These are phyloP conservation scores for Pachycephala philippinensis DNA, from an alignment of 2,113 vertebrate species.

Conservation along the genomic window DNA sequence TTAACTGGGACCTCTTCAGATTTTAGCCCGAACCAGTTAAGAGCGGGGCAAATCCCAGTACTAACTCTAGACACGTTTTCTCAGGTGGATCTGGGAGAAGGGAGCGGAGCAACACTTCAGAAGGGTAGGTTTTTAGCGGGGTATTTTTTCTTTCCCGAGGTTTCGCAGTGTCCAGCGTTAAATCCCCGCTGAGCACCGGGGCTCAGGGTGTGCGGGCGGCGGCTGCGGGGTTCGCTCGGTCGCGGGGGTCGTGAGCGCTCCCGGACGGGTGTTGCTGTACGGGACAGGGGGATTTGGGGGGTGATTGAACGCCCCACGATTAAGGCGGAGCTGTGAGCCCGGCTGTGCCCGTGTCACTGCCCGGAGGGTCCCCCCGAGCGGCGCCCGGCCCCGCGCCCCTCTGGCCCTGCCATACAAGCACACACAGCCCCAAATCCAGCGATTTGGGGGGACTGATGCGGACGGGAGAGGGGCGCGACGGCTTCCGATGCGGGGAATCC, in stretches of 20 bases:
- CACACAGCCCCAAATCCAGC: fast-evolving
- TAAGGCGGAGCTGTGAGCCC: not conserved
- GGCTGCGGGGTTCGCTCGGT: not conserved
- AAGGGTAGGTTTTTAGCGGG: constrained; percentile 10
- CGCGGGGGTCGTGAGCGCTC: fast-evolving
- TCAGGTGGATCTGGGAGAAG: not conserved
- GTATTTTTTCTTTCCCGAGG: not conserved
- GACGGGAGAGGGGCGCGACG: fast-evolving
- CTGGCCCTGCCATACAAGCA: not conserved
- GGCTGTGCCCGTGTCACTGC: not conserved
- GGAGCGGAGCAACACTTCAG: not conserved
- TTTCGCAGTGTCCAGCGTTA: not conserved
- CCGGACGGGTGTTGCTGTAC: fast-evolving
- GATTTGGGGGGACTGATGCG: fast-evolving
- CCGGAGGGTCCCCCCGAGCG: fast-evolving
- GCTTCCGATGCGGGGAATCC: not conserved
- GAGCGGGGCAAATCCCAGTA: not conserved
- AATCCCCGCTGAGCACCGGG: not conserved
- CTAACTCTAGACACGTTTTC: not conserved
- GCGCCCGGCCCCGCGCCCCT: not conserved
- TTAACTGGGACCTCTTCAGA: not conserved
- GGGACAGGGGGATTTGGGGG: not conserved
- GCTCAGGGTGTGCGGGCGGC: not conserved
- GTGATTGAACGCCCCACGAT: not conserved
- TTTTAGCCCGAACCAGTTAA: not conserved